Evolutionary conservation across 2,113 vertebrate genomes (phyloP), one percentile per base, ranked within the genome.

Genomic region (Peromyscus maniculatus): DNA sequence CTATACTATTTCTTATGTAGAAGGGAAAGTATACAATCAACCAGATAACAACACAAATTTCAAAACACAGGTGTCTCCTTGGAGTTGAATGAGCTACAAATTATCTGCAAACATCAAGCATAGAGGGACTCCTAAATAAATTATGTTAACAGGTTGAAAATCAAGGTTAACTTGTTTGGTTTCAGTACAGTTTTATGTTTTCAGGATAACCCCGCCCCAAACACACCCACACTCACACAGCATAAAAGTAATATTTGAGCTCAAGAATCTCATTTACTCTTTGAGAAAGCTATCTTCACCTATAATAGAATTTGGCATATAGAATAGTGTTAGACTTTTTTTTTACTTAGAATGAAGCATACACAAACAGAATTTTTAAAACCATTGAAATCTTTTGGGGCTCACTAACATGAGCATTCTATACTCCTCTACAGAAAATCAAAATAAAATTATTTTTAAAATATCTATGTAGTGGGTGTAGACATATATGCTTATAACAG

Each of bases 101-200:
- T 16, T 62, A 78, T 57, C 55, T 82, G 59, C 13, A 36, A 66
- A 96, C 52, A 84, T 49, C 24, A 97, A 93, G 83, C 39, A 57
- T 13, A 93, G 52, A 75, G 75, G 72, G n/a, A 77, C 52, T 46
- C 43, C 88, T 79, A 97, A 95, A 82, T 86, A 94, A 94, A 77
- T 87, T 22, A 89, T 26, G n/a, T 57, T 19, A 89, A 36, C n/a
- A 91, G 24, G 19, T 12, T 49, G 19, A 83, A 55, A 84, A 24
- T 64, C 9, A 74, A 28, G 46, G 62, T 93, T 89, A 77, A 62
- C 19, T 52, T 78, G 8, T 62, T 93, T 89, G 43, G 22, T 74
- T 46, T 91, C 57, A 72, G 64, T 43, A 87, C 4, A 64, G 21
- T 43, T 96, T 4, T 95, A 52, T 87, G 11, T 93, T 71, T 95